phyloP scores from a whole-genome alignment of 1,140 invertebrate species.

The Leguminivora glycinivorella region DNA sequence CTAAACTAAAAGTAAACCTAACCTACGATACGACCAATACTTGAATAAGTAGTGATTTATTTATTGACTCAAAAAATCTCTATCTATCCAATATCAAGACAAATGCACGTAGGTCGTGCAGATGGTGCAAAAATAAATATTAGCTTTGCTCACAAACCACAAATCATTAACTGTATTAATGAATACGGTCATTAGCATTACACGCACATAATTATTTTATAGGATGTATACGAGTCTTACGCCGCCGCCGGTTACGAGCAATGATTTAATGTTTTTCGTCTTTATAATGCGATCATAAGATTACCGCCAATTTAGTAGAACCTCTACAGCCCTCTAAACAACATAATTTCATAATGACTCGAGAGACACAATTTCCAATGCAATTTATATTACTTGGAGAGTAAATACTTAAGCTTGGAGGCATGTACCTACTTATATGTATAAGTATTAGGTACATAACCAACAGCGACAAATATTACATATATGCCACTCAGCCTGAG shows the following conservation, averaged over 20 bases:
- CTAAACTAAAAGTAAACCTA: not conserved
- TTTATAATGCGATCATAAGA: constrained; percentile 1
- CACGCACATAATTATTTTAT: not conserved
- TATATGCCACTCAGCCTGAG: not conserved
- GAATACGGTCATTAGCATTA: not conserved
- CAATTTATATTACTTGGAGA: not conserved
- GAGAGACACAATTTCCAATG: not conserved
- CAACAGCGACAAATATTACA: constrained; percentile 4
- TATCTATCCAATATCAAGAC: no score
- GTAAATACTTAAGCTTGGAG: not conserved
- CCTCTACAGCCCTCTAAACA: not conserved
- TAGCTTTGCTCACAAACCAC: not conserved
- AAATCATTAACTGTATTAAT: not conserved
- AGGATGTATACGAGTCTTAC: not conserved
- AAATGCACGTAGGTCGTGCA: no score
- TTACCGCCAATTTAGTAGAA: not conserved
- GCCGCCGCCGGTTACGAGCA: constrained; percentile 6
- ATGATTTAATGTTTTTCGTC: constrained; percentile 1
- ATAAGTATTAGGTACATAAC: not conserved
- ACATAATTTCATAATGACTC: not conserved
- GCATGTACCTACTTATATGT: not conserved
- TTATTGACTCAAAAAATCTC: no score
- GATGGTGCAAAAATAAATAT: no score
- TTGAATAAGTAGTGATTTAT: no score
- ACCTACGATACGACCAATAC: not conserved